phyloP scores from a whole-genome alignment of 2,113 vertebrate species.

The Callipepla squamata region DNA sequence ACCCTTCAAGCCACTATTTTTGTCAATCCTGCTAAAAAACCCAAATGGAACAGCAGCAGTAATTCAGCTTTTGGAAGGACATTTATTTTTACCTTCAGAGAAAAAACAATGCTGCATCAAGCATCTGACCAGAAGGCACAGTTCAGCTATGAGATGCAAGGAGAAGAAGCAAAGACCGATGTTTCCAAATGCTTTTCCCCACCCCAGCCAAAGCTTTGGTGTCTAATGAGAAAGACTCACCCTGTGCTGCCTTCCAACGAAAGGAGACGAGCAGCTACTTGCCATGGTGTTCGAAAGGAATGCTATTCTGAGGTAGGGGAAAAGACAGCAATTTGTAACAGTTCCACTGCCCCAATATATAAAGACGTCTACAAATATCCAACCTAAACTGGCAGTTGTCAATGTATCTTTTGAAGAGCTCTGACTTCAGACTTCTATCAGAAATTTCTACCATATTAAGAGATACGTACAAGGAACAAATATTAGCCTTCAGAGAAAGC shows the following conservation, averaged over 20 bases:
- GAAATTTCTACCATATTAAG: slow-evolving; percentile 12
- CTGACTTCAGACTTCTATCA: neutral
- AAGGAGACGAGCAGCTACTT: slow-evolving; percentile 93
- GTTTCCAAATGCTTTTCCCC: slow-evolving; percentile 36
- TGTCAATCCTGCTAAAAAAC: neutral
- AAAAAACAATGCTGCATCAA: slow-evolving; percentile 6
- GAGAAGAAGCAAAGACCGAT: neutral
- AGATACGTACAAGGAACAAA: slow-evolving; percentile 4
- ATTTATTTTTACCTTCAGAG: neutral
- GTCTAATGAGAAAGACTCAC: slow-evolving; percentile 82
- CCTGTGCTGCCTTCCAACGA: slow-evolving; percentile 88
- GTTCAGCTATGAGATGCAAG: neutral
- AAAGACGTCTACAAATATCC: slow-evolving; percentile 50
- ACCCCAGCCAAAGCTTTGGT: slow-evolving; percentile 47
- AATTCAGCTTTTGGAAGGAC: neutral
- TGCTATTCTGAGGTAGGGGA: slow-evolving; percentile 96
- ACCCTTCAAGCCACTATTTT: neutral
- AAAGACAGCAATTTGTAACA: slow-evolving; percentile 85
- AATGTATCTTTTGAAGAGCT: slow-evolving; percentile 20
- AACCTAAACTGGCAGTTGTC: slow-evolving; percentile 20
- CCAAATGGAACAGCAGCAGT: slow-evolving; percentile 17
- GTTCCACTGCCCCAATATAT: slow-evolving; percentile 48
- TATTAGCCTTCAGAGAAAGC: slow-evolving; percentile 14
- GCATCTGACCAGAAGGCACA: slow-evolving; percentile 27
- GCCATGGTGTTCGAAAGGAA: slow-evolving; percentile 97